These are phyloP conservation scores for Clitarchus hookeri DNA, from an alignment of 2,888 invertebrate genomes.

Conservation along the genomic window DNA sequence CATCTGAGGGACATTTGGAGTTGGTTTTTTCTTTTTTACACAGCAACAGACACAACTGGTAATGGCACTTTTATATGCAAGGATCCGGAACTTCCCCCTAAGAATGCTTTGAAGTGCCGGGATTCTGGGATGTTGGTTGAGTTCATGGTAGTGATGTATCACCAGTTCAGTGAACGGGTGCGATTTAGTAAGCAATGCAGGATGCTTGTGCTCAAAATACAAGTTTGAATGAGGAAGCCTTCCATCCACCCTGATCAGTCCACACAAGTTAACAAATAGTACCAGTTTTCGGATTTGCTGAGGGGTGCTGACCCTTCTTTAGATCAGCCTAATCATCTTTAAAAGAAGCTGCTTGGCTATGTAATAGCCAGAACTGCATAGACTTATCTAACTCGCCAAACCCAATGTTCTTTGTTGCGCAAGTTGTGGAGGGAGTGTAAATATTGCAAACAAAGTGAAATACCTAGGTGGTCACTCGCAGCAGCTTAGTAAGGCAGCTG, in stretches of 20 bases:
- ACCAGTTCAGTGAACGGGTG: not conserved
- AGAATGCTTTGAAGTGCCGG: not conserved
- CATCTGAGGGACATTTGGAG: not conserved
- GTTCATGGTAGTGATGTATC: not conserved
- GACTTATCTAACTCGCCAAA: not conserved
- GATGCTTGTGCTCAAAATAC: not conserved
- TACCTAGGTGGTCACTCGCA: not conserved
- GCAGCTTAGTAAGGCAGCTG: not conserved
- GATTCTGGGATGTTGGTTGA: not conserved
- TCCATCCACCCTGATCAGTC: too few species aligned
- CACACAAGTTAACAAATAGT: not conserved
- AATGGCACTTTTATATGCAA: not conserved
- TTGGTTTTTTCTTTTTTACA: not conserved
- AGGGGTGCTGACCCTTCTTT: not conserved
- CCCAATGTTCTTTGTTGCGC: not conserved
- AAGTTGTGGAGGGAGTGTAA: not conserved
- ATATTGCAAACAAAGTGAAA: not conserved
- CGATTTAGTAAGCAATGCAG: not conserved
- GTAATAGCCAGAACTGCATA: not conserved
- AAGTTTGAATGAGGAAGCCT: not conserved
- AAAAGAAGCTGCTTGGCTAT: not conserved
- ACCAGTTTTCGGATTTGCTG: not conserved
- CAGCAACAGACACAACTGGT: not conserved
- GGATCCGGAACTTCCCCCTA: not conserved
- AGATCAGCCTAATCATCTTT: not conserved